Evolutionary conservation across 2,797 vertebrate genomes (phyloP).

Genomic region (Chelon auratus): DNA sequence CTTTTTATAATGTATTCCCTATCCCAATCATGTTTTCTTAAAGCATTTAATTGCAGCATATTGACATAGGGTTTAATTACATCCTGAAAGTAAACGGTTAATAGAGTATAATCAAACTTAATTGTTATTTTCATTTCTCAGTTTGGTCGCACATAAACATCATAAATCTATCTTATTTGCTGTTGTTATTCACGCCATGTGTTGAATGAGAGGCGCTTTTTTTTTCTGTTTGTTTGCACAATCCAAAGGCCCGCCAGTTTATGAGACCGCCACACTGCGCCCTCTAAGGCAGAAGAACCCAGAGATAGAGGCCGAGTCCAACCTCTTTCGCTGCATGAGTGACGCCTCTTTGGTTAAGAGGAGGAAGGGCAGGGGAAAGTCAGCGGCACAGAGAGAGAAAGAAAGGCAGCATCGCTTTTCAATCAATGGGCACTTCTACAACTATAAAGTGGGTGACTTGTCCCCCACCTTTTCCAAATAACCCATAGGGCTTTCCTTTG

Average conservation of each 20-base stretch:
- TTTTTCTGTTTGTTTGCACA: background rate
- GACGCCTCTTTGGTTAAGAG: constrained; percentile 84
- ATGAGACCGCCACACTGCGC: constrained; percentile 83
- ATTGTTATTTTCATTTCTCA: background rate
- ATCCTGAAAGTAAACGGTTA: background rate
- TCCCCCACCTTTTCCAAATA: too few species aligned
- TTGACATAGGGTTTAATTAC: background rate
- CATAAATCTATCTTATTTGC: background rate
- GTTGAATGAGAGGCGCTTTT: constrained; percentile 5
- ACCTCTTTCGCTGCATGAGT: constrained; percentile 88
- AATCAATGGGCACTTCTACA: constrained; percentile 95
- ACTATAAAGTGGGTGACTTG: constrained; percentile 81
- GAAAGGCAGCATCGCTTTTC: constrained; percentile 88
- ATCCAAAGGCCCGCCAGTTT: constrained; percentile 77
- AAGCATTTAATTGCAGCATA: background rate
- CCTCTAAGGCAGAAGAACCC: constrained; percentile 63
- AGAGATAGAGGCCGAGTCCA: constrained; percentile 78
- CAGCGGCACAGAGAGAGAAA: constrained; percentile 71
- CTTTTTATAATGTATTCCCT: background rate
- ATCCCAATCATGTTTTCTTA: background rate
- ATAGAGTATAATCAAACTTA: background rate
- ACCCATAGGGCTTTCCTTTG: background rate
- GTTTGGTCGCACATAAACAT: background rate
- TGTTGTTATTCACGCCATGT: background rate
- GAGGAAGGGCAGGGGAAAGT: constrained; percentile 76